Conservation (phyloP, 2,113 vertebrate genomes). For the Ochotona princeps region DNA sequence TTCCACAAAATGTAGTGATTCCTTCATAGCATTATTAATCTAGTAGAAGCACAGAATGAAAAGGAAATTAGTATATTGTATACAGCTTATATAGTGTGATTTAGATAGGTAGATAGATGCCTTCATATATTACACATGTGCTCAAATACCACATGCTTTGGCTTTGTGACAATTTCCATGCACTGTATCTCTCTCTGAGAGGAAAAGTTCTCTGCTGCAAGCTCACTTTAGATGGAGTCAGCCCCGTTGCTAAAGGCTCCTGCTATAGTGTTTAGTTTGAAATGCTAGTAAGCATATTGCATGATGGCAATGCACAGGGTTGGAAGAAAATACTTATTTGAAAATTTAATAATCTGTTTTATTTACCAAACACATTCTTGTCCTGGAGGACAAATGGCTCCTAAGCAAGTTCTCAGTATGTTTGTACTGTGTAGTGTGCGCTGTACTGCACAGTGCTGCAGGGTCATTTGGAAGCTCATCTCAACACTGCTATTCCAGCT, state of each 20-base stretch:
- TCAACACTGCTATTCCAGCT: not conserved
- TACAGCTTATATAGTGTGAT: not conserved
- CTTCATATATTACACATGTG: not conserved
- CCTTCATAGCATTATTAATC: not conserved
- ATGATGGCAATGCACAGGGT: not conserved
- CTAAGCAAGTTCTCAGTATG: not conserved
- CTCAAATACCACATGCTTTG: not conserved
- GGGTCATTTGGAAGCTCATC: not conserved
- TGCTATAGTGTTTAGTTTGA: not conserved
- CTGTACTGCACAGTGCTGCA: not conserved
- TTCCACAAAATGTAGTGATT: not conserved
- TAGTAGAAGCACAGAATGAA: not conserved
- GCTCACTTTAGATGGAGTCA: not conserved
- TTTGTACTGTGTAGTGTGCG: not conserved
- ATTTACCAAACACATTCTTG: not conserved
- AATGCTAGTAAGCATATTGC: slow-evolving; percentile 9
- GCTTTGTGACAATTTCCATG: not conserved
- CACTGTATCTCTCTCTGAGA: not conserved
- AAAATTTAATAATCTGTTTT: slow-evolving; percentile 51
- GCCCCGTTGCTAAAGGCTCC: not conserved
- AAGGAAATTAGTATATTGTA: not conserved
- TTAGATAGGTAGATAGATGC: too few relatives aligned
- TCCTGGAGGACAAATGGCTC: not conserved
- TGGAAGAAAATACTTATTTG: slow-evolving; percentile 54
- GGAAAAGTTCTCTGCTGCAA: not conserved